phyloP scores from a whole-genome alignment of 2,888 invertebrate species.

The Nebria salina region DNA sequence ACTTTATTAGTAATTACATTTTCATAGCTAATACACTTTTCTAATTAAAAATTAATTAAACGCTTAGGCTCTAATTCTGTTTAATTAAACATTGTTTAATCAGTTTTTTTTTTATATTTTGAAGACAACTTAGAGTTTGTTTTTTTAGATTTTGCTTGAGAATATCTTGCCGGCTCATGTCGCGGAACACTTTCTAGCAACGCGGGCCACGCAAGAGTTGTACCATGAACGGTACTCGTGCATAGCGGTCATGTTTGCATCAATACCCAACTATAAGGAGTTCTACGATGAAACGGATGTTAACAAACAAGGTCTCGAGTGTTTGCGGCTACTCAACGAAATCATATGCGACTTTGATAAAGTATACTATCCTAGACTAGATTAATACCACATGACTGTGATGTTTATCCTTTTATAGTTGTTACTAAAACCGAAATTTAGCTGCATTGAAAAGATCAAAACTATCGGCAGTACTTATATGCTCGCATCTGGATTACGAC shows the following conservation, averaged over 20 bases:
- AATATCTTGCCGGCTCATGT: conserved; percentile 97
- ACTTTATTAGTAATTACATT: too few species aligned
- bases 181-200: conserved; percentile 89
- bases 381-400: neutral
- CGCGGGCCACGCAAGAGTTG: conserved; percentile 80
- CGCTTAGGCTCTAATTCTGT: too few species aligned
- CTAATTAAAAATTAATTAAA: too few species aligned
- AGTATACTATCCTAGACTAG: conserved; percentile 64
- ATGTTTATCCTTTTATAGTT: conserved; percentile 67
- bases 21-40: too few species aligned
- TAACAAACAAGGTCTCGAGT: conserved; percentile 95
- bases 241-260: conserved; percentile 98
- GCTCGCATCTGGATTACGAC: conserved; percentile 93
- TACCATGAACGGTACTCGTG: conserved; percentile 94
- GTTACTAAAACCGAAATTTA: conserved; percentile 91
- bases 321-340: conserved; percentile 92
- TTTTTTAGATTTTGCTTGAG: conserved; percentile 82
- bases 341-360: conserved; percentile 99
- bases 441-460: conserved; percentile 97
- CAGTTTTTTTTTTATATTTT: neutral
- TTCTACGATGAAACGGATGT: conserved; percentile 98
- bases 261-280: conserved; percentile 97
- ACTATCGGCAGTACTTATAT: conserved; percentile 98
- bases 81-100: neutral
- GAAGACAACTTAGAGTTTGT: conserved; percentile 3